Evolutionary conservation across 2,113 vertebrate species (phyloP).

Genomic region (Lophius piscatorius): DNA sequence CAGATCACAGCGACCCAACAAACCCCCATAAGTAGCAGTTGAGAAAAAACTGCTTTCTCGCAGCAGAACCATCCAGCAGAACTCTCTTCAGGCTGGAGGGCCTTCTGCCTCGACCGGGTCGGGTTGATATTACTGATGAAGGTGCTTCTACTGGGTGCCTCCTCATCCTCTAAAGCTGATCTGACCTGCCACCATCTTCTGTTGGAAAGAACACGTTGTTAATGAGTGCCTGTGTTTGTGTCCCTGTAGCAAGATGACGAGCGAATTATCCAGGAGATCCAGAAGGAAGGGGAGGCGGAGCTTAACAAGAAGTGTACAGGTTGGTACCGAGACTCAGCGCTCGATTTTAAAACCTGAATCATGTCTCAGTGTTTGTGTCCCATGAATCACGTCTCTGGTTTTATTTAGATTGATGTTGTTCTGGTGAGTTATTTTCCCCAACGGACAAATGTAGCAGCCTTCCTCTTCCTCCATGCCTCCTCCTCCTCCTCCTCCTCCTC

Average conservation of each 20-base stretch:
- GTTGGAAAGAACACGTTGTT: background rate
- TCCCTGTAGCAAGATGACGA: conserved; percentile 89
- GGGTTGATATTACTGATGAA: no score
- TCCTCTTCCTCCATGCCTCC: conserved; percentile 20
- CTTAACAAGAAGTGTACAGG: conserved; percentile 90
- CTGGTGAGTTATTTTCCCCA: background rate
- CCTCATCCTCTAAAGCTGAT: no score
- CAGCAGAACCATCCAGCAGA: no score
- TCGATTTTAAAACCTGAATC: background rate
- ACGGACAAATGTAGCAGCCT: conserved; percentile 2
- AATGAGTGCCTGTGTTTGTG: conserved; percentile 7
- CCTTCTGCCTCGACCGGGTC: no score
- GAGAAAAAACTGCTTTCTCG: no score
- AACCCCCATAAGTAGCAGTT: no score
- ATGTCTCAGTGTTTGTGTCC: background rate
- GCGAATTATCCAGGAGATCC: conserved; percentile 94
- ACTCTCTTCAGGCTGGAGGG: no score
- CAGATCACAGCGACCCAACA: no score
- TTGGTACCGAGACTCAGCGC: no score
- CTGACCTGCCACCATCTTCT: no score
- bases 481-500: conserved; percentile 30
- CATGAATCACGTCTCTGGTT: background rate
- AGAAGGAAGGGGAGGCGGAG: conserved; percentile 92
- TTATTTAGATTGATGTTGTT: background rate
- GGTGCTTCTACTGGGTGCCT: no score